A percentile compares a stretch with the other conserved stretches of the same genome.
These are phyloP conservation scores for Zele albiditarsus DNA, from an alignment of 2,888 invertebrate species.

Conservation along the genomic window DNA sequence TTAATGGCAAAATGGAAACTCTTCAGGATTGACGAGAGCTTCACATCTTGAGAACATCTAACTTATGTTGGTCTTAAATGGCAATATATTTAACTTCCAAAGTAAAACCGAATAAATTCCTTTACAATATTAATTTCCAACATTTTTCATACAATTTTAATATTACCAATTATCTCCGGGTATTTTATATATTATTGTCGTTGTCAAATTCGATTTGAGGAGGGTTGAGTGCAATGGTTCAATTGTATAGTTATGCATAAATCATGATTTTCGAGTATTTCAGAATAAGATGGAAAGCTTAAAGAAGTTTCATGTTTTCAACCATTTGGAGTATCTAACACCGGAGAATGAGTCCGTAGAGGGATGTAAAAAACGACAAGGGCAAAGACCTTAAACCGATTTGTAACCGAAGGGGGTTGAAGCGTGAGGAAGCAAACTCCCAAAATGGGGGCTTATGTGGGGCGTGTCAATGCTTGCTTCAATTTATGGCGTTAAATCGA, in stretches of 20 bases:
- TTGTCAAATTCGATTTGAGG: slow-evolving; percentile 2
- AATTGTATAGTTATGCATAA: not conserved
- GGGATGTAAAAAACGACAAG: slow-evolving; percentile 33
- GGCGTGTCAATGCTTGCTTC: slow-evolving; percentile 50
- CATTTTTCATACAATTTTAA: not conserved
- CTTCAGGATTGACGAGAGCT: not conserved
- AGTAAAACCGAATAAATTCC: not conserved
- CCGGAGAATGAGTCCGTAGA: slow-evolving; percentile 32
- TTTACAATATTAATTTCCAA: not conserved
- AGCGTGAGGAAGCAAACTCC: slow-evolving; percentile 47
- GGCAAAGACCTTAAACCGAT: slow-evolving; percentile 48
- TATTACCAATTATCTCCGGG: not conserved
- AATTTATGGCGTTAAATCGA: slow-evolving; percentile 52
- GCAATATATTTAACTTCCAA: not conserved
- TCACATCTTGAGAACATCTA: not conserved
- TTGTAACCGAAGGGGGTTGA: slow-evolving; percentile 51
- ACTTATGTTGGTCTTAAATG: no score
- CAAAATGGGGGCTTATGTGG: slow-evolving; percentile 52
- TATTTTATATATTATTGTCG: not conserved
- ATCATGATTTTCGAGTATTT: slow-evolving; percentile 14
- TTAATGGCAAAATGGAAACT: not conserved
- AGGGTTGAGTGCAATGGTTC: not conserved
- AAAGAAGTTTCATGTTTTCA: slow-evolving; percentile 16
- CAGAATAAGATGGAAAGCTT: slow-evolving; percentile 32
- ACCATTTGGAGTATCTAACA: not conserved